Evolutionary conservation across 2,888 invertebrate genomes (phyloP).

Genomic region (Andrena bicolor): DNA sequence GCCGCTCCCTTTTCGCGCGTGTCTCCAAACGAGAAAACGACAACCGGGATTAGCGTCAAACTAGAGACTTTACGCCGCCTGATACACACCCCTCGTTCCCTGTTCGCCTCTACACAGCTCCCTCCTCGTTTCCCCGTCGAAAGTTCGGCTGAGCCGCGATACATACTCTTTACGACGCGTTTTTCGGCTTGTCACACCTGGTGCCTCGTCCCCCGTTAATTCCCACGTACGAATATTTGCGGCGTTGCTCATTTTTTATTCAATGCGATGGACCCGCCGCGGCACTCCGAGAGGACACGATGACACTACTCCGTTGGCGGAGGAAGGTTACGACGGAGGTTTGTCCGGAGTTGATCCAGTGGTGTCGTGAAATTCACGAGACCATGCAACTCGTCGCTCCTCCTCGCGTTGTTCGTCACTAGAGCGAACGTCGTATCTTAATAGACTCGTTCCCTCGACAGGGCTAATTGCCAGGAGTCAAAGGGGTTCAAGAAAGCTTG

Average conservation of each 20-base stretch:
- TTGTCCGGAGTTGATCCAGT: neutral
- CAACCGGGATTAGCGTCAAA: conserved; percentile 77
- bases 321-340: neutral
- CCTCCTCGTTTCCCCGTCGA: conserved; percentile 21
- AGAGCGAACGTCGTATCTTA: conserved; percentile 29
- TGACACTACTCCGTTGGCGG: too few species aligned
- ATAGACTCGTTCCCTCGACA: conserved; percentile 52
- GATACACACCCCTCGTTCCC: conserved; percentile 58
- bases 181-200: conserved; percentile 43
- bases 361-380: neutral
- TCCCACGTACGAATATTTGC: conserved; percentile 10
- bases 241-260: conserved; percentile 36
- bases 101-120: neutral
- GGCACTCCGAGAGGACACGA: too few species aligned
- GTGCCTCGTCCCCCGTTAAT: conserved; percentile 23
- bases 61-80: conserved; percentile 71
- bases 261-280: neutral
- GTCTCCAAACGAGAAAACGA: conserved; percentile 58
- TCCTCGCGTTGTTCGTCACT: neutral
- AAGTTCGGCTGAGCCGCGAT: conserved; percentile 38
- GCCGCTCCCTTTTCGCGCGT: conserved; percentile 61
- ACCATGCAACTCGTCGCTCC: neutral
- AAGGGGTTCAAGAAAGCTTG: conserved; percentile 44
- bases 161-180: conserved; percentile 37
- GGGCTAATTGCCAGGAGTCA: conserved; percentile 52